Evolutionary conservation across 35 echinoderm and acorn worm genomes (phyloP), one percentile per base, ranked within the genome.

Genomic region (Ophiothrix spiculata): DNA sequence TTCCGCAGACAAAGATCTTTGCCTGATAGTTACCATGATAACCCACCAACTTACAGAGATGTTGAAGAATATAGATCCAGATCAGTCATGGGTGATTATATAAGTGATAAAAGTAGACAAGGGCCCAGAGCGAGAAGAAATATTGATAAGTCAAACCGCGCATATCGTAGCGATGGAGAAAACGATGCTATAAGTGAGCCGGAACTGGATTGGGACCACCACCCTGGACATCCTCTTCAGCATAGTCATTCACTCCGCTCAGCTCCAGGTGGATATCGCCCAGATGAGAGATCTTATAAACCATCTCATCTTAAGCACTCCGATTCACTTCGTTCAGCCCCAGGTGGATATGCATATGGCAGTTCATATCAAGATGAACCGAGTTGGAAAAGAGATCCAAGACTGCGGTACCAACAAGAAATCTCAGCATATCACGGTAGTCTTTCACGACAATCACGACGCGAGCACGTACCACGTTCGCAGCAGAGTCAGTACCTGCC

Each of bases 41-140:
- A 69, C 29, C 60, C 60, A 10, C 60, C 60, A n/a, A 69, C 60
- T 69, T 69, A 69, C 25, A n/a, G 60, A 69, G 60, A 69, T 69
- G 60, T 69, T 12, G 60, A 69, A 28, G 60, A 69, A 12, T 69
- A 69, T 25, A 10, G 60, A 15, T 15, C 60, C 2, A 69, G 60
- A 69, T 10, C 60, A 25, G 60, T 28, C 23, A 25, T 69, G 60
- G 23, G 60, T 69, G 60, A 69, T 4, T 69, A 25, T 1, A 54
- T 21, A 54, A 69, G 23, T 15, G 1, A 69, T 2, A 69, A 69
- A 25, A 15, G 16, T 69, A n/a, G 1, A 2, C 60, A 69, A 15
- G 60, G n/a, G n/a, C n/a, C 29, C 60, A 69, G 25, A 69, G 25
- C 6, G 25, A 69, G 60, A 69, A 69, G 25, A n/a, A 69, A 69